phyloP scores from a whole-genome alignment of 2,113 vertebrate species.

The Pterophyllum scalare region DNA sequence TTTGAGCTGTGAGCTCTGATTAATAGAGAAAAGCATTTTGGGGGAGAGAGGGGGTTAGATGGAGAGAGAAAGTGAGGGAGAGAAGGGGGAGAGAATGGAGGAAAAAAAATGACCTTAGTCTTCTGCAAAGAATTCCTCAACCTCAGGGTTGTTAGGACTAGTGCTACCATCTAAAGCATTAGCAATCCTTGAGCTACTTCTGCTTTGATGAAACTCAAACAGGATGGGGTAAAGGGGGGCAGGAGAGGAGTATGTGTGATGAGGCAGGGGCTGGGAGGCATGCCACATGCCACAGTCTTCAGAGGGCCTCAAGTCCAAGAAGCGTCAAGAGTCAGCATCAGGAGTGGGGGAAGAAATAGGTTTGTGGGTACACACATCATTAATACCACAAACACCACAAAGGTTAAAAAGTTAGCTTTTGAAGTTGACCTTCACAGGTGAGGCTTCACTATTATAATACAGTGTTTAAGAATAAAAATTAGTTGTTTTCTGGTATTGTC shows the following conservation, averaged over 20 bases:
- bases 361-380: slow-evolving; percentile 77
- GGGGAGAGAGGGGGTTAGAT: slow-evolving; percentile 76
- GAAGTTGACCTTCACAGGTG: background rate
- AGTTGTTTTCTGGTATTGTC: too few relatives aligned
- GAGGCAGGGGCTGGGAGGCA: slow-evolving; percentile 76
- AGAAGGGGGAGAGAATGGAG: slow-evolving; percentile 56
- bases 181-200: slow-evolving; percentile 95
- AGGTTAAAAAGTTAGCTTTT: slow-evolving; percentile 3
- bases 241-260: slow-evolving; percentile 1
- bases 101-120: slow-evolving; percentile 89
- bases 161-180: slow-evolving; percentile 94
- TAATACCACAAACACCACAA: slow-evolving; percentile 63
- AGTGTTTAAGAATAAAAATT: too few relatives aligned
- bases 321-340: slow-evolving; percentile 88
- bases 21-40: slow-evolving; percentile 99
- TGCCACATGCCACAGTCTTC: slow-evolving; percentile 83
- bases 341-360: slow-evolving; percentile 75
- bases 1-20: slow-evolving; percentile 99
- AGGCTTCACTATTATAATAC: background rate
- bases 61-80: slow-evolving; percentile 85
- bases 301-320: slow-evolving; percentile 85
- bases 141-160: slow-evolving; percentile 94
- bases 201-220: slow-evolving; percentile 94
- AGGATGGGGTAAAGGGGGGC: slow-evolving; percentile 55
- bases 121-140: slow-evolving; percentile 98